A percentile compares a stretch with the other conserved stretches of the same genome.
These are phyloP conservation scores for Pogonophryne albipinna DNA, from an alignment of 2,797 vertebrate genomes.

Conservation along the genomic window DNA sequence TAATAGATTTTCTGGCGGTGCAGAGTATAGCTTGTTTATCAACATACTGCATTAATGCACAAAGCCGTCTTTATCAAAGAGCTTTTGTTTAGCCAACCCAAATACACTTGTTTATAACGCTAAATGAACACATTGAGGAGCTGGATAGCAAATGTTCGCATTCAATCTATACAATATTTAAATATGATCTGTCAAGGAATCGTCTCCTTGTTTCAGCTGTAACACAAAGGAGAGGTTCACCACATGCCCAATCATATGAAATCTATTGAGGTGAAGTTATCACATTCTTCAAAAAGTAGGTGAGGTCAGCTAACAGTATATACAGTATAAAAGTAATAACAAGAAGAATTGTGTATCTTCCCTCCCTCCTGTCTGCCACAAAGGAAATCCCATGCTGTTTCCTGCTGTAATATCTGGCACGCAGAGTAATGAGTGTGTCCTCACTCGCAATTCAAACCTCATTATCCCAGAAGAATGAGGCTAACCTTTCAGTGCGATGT, in stretches of 20 bases:
- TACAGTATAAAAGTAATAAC: neutral
- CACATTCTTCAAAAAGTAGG: neutral
- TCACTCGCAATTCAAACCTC: conserved; percentile 30
- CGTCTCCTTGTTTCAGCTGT: neutral
- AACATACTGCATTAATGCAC: conserved; percentile 18
- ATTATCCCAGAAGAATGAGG: conserved; percentile 46
- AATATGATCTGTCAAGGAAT: neutral
- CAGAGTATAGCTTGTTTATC: conserved; percentile 24
- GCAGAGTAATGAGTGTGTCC: conserved; percentile 16
- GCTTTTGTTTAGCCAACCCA: neutral
- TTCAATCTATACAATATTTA: neutral
- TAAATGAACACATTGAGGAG: neutral
- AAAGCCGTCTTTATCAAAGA: conserved; percentile 12
- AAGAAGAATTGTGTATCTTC: neutral
- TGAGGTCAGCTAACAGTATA: conserved; percentile 2
- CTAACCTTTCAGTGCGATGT: conserved; percentile 32
- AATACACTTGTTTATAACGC: neutral
- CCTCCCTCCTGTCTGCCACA: neutral
- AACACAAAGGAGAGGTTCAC: neutral
- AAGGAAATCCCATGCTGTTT: conserved; percentile 31
- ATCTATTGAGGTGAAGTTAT: conserved; percentile 1
- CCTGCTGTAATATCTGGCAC: conserved; percentile 42
- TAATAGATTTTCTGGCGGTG: conserved; percentile 18
- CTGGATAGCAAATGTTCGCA: neutral
- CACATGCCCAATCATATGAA: conserved; percentile 7